A percentile compares a stretch with the other conserved stretches of the same genome.
Conservation (phyloP, 2,797 vertebrate species). For the Epinephelus coioides region DNA sequence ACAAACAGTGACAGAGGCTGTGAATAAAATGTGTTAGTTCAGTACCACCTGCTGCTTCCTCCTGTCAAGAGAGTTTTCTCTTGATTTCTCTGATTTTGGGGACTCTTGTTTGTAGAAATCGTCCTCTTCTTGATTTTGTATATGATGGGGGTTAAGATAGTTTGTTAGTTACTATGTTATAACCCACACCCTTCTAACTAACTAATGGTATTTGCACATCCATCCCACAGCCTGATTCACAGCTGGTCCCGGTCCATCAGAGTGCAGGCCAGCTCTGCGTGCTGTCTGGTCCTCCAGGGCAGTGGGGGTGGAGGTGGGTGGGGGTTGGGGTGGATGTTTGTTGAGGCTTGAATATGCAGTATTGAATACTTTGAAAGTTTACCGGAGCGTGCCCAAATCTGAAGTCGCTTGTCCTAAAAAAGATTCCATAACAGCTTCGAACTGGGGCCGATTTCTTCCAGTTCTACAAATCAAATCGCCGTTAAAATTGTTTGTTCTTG, state of each 20-base stretch:
- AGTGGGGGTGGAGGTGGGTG: conserved; percentile 13
- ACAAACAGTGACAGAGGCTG: conserved; percentile 53
- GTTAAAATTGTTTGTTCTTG: conserved; percentile 85
- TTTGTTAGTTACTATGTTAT: background rate
- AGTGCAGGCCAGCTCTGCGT: conserved; percentile 26
- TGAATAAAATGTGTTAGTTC: conserved; percentile 58
- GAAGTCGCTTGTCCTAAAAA: conserved; percentile 88
- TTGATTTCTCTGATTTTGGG: conserved; percentile 19
- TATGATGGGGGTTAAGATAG: background rate
- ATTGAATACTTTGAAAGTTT: conserved; percentile 79
- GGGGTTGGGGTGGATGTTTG: conserved; percentile 24
- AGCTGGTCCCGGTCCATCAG: conserved; percentile 41
- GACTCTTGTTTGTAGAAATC: background rate
- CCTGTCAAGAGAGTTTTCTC: conserved; percentile 20
- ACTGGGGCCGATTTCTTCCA: conserved; percentile 87
- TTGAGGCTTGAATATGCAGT: conserved; percentile 57
- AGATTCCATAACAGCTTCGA: conserved; percentile 89
- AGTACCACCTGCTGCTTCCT: conserved; percentile 60
- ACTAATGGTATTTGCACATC: conserved; percentile 6
- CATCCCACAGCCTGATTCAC: conserved; percentile 35
- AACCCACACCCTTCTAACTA: background rate
- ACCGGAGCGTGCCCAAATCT: conserved; percentile 80
- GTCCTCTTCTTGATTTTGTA: conserved; percentile 18
- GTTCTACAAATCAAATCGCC: conserved; percentile 88
- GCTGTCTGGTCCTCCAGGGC: conserved; percentile 60